Conservation (phyloP, 2,888 invertebrate genomes). For the Coremacera marginata region DNA sequence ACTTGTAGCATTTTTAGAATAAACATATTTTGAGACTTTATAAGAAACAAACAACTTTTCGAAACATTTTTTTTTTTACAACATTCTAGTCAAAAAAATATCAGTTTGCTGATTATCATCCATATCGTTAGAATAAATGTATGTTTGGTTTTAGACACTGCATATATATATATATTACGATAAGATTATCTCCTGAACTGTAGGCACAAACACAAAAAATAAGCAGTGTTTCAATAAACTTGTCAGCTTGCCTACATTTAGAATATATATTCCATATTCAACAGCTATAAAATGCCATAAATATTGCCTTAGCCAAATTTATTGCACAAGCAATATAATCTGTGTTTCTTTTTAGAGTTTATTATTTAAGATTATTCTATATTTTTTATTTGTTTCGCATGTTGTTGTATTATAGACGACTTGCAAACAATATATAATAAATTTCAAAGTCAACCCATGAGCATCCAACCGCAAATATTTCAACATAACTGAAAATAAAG, state of each 20-base stretch:
- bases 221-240: conserved; percentile 44
- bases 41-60: no score
- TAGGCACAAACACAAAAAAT: conserved; percentile 13
- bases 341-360: neutral
- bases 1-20: no score
- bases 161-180: no score
- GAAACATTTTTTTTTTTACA: no score
- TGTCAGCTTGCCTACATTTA: conserved; percentile 39
- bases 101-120: no score
- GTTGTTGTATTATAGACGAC: neutral
- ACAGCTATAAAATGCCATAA: conserved; percentile 3
- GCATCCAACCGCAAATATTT: conserved; percentile 29
- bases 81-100: no score
- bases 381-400: conserved; percentile 5
- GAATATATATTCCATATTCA: neutral
- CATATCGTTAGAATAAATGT: neutral
- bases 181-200: conserved; percentile 6
- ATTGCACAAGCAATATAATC: neutral
- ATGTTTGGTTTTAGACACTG: neutral
- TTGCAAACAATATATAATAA: conserved; percentile 29
- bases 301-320: conserved; percentile 8
- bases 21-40: no score
- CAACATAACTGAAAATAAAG: conserved; percentile 29
- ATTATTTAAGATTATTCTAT: neutral
- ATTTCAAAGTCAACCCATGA: conserved; percentile 2